Base-by-base conservation (phyloP, 2,888 invertebrate species). In the Ypsolopha scabrella region DNA sequence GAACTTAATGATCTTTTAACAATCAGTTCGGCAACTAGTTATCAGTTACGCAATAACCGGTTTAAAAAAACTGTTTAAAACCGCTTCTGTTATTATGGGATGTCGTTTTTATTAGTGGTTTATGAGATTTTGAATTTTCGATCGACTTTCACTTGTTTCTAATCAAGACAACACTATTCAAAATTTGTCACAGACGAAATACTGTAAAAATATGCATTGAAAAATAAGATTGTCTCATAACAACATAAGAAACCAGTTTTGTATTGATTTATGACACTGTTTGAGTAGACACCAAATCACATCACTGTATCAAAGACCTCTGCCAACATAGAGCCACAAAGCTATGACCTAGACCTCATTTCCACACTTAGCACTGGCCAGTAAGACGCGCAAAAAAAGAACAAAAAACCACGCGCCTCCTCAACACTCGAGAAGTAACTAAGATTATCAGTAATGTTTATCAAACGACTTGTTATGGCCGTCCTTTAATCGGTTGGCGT, bases 401-500 rank as follows among this genome's bases (percentile, higher is more conserved):
- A 13, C 11, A 13, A 41, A 41, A 43, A 14, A 43, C 43, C 24
- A 4, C 43, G n/a, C 43, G 11, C 43, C 43, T 13, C 24, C 43
- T 43, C 7, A 43, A 75, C 80, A 66, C 67, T 68, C 62, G 69
- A 70, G 74, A 81, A 71, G 24, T 24, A 24, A 24, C 24, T 77
- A 75, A 80, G 80, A 82, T 82, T 83, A 82, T 82, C 82, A 79
- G 72, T 10, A 13, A 24, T 72, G 68, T 75, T 80, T 85, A 83
- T 82, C 82, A 75, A 61, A 66, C 62, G 61, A 68, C 76, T 80
- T 76, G 79, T 79, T 77, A 76, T 72, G 70, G 65, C 67, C 68
- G 79, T 80, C 79, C 83, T 82, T 81, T 80, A 82, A 83, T 82
- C 79, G 71, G 63, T 65, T 67, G 66, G 68, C 78, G 80, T 80